Evolutionary conservation across 2,113 vertebrate genomes (phyloP), one percentile per base, ranked within the genome.

Genomic region (Bujurquina vittata): DNA sequence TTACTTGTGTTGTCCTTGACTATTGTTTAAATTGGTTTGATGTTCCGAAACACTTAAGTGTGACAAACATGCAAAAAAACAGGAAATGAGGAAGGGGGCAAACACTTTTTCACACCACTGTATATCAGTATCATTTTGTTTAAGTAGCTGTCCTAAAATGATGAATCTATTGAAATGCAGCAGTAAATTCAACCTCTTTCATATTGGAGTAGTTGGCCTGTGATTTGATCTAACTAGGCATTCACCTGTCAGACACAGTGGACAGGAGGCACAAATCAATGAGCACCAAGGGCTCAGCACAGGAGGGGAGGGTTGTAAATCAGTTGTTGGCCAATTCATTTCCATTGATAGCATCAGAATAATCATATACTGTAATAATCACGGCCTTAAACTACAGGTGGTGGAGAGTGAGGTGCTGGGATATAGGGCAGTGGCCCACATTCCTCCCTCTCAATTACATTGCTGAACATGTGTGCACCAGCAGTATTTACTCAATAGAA

Each of bases 281-380:
- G 89, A 88, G 85, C 82, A 61, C 59, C 77, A 79, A 77, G 87
- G 80, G 63, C 69, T 91, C 77, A 3, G 83, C n/a, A 10, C n/a
- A 35, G 63, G 56, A 69, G 17, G 67, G 77, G 78, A 79, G 59
- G 55, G 73, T 87, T 90, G 91, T 91, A 93, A 94, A 95, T 94
- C 93, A 94, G 94, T 94, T 88, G 87, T 62, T 59, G 23, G 89
- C 90, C 91, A 94, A 94, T 95, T 95, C 76, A 91, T 94, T 92
- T 91, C 85, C 92, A 94, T 94, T 91, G 94, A 95, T 93, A 93
- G 87, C 88, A 93, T 95, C 92, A 91, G 87, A 91, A 91, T 91
- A 93, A 93, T 86, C 89, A 91, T 91, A 83, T 43, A 59, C 73
- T 26, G 79, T 89, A 91, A 93, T 93, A 90, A 94, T 93, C 83